phyloP scores from a whole-genome alignment of 2,888 invertebrate species.

The Melanophora roralis region DNA sequence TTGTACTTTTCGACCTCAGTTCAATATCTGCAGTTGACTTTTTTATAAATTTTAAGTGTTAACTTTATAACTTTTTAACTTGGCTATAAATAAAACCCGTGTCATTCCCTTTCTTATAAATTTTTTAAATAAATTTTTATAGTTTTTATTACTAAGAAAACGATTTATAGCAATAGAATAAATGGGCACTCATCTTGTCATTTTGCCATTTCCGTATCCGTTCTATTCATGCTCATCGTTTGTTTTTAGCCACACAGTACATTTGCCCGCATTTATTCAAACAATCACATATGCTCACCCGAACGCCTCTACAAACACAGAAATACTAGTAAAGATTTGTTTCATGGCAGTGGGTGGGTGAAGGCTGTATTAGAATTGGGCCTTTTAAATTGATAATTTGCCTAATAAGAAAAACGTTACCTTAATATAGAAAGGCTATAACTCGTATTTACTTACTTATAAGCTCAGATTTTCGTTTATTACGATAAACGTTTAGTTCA shows the following conservation, averaged over 20 bases:
- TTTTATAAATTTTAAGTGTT: slow-evolving; percentile 43
- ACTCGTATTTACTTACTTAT: too few species aligned
- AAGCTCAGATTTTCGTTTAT: too few species aligned
- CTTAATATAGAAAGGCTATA: too few species aligned
- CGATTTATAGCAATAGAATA: slow-evolving; percentile 53
- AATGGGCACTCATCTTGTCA: slow-evolving; percentile 60
- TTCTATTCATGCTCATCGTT: slow-evolving; percentile 51
- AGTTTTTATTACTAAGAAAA: background rate
- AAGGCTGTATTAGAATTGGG: background rate
- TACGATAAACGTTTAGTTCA: too few species aligned
- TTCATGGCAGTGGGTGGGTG: background rate
- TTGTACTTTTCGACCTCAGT: background rate
- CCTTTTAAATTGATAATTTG: too few species aligned
- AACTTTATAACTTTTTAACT: slow-evolving; percentile 53
- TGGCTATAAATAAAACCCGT: slow-evolving; percentile 1
- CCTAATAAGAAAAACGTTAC: too few species aligned
- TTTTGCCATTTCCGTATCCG: slow-evolving; percentile 56
- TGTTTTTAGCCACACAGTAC: slow-evolving; percentile 52
- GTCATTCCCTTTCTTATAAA: background rate
- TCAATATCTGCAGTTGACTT: slow-evolving; percentile 46
- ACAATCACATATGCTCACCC: background rate
- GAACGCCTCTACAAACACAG: background rate
- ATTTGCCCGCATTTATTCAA: slow-evolving; percentile 45
- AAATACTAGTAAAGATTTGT: slow-evolving; percentile 8
- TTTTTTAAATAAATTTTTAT: background rate